Evolutionary conservation across 2,888 invertebrate species (phyloP), one percentile per base, ranked within the genome.

Genomic region (Acronicta aceris): DNA sequence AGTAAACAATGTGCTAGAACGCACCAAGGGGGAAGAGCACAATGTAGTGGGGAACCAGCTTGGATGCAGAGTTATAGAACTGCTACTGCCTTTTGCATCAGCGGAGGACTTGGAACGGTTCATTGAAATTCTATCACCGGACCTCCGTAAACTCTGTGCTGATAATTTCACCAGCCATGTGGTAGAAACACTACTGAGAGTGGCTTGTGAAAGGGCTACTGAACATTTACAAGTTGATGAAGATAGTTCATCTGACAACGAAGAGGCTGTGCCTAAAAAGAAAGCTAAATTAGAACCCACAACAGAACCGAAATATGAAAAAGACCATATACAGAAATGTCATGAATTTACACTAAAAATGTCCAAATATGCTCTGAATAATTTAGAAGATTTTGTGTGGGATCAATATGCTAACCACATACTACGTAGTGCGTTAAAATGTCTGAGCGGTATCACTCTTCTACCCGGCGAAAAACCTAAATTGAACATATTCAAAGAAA

Each of bases 81-180:
- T 95, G n/a, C 89, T 98, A 0, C 87, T 98, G 0, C 97, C 97
- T 0, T 96, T 95, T 65, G 96, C 97, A 0, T 95, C 95, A 63
- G 93, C 96, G 0, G 95, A 95, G 50, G 95, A 95, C 57, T 85
- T 98, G 15, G 95, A 96, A 66, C 92, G 96, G 5, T 97, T 96
- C 78, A 95, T 96, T 15, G 91, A 94, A 5, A 95, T 95, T 0
- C 95, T 98, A 52, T 93, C 95, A 13, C 95, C 96, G 0, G 96
- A 96, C 48, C 87, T 98, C 30, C 95, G 98, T 30, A 96, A 95
- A 8, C 89, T 97, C 7, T 97, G 97, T 71, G 96, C 96, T 0
- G 97, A 98, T 82, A 95, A 96, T 66, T 98, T 96, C 87, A 97
- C 97, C 0, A 97, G 97, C 59, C 97, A 98, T 82, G 97, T 98